These are phyloP conservation scores for Corapipo altera DNA, from an alignment of 2,113 vertebrate genomes.

Conservation along the genomic window DNA sequence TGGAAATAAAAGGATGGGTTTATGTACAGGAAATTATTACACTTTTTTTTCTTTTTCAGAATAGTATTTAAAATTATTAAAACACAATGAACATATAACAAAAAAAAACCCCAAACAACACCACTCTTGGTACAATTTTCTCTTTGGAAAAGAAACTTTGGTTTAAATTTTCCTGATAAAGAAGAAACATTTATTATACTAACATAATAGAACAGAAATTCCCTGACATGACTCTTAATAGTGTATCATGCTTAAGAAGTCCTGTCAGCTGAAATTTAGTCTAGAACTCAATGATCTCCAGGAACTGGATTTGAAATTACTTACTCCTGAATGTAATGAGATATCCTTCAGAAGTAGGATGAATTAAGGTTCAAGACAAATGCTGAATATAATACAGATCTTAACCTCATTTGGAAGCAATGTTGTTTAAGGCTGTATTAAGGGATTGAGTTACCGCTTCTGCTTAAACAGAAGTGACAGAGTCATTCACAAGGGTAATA, in stretches of 20 bases:
- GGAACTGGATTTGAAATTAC: conserved; percentile 20
- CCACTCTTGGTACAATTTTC: background rate
- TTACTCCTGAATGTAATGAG: background rate
- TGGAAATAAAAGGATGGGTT: background rate
- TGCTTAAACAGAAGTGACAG: conserved; percentile 34
- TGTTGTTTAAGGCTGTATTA: conserved; percentile 27
- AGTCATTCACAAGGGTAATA: conserved; percentile 40
- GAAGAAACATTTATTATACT: background rate
- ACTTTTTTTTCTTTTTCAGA: background rate
- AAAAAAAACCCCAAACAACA: background rate
- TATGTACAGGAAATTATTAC: background rate
- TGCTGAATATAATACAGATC: background rate
- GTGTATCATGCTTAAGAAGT: background rate
- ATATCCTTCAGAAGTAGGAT: background rate
- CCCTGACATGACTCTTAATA: background rate
- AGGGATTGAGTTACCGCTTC: background rate
- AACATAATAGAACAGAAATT: background rate
- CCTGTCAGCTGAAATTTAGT: conserved; percentile 11
- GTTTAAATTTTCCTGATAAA: background rate
- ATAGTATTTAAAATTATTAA: background rate
- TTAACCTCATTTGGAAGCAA: conserved; percentile 38
- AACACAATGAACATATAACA: background rate
- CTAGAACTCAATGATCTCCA: conserved; percentile 15
- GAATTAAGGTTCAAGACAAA: conserved; percentile 36
- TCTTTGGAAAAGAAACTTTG: background rate